Evolutionary conservation across 2,797 vertebrate genomes (phyloP), one percentile per base, ranked within the genome.

Genomic region (Miichthys miiuy): DNA sequence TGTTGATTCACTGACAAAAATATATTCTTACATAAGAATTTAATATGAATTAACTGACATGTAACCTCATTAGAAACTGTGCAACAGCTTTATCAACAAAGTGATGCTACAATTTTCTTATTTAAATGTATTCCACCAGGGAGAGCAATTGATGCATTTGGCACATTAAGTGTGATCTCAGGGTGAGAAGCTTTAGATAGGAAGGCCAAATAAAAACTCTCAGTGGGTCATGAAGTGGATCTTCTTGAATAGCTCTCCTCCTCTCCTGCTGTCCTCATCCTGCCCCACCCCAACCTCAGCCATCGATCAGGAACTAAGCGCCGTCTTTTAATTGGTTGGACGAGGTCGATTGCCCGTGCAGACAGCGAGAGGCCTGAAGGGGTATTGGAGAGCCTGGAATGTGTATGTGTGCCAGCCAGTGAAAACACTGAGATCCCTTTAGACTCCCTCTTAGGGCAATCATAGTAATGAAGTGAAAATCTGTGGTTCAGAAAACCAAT

Each of bases 241-340:
- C 81, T 77, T 74, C 34, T 58, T 57, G 44, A 86, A 68, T 20
- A 69, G 68, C 46, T 51, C 20, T 42, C 50, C 52, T 57, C 46
- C 79, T 57, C 42, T 77, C 25, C 81, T 10, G 42, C 69, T 66
- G 77, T 76, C 80, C 89, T 88, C 75, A 77, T 84, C 82, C 80
- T 77, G 77, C 79, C 86, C 81, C 75, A 69, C 80, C 80, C 74
- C 66, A 70, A 77, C 83, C 78, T 61, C 68, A 77, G 79, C 82
- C 91, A 93, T 91, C 70, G 92, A 93, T 93, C 89, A 83, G 92
- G 91, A 93, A 94, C 91, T 94, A 93, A 94, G 91, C 79, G 79
- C 82, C 54, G 84, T 84, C 85, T 94, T 38, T 93, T 93, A 95
- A 95, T 95, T 94, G 92, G 89, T 84, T 82, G 85, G 90, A 92